A percentile compares a stretch with the other conserved stretches of the same genome.
Conservation (phyloP, 2,888 invertebrate genomes). For the Heliothis peltigera region DNA sequence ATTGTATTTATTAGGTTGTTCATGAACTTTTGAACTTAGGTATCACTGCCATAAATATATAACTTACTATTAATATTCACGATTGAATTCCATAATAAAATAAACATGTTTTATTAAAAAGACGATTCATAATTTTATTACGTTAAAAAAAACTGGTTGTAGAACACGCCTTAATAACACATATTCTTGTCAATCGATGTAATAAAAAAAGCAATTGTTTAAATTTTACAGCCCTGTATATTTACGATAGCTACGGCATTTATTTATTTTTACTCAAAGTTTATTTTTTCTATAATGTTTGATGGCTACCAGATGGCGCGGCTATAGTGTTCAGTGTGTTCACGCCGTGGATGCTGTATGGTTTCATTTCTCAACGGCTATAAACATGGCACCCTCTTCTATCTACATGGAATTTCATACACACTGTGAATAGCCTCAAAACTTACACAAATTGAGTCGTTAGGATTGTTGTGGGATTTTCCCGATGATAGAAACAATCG, state of each 20-base stretch:
- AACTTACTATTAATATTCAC: conserved; percentile 24
- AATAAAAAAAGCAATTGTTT: conserved; percentile 69
- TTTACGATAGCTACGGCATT: conserved; percentile 78
- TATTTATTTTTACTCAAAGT: conserved; percentile 86
- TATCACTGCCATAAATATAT: too few species aligned
- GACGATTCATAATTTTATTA: conserved; percentile 11
- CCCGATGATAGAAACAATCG: conserved; percentile 57
- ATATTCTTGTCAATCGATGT: conserved; percentile 34
- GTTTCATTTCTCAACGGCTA: conserved; percentile 82
- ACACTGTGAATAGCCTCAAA: conserved; percentile 76
- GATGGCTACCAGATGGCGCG: conserved; percentile 87
- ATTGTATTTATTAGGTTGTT: too few species aligned
- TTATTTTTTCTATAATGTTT: conserved; percentile 85
- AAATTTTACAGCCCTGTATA: conserved; percentile 78
- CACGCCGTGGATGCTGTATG: conserved; percentile 76
- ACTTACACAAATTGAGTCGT: conserved; percentile 73
- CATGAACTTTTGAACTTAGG: conserved; percentile 38
- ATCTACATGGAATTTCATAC: conserved; percentile 81
- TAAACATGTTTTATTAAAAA: conserved; percentile 15
- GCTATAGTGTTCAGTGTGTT: conserved; percentile 71
- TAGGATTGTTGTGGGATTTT: conserved; percentile 77
- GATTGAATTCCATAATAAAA: conserved; percentile 20
- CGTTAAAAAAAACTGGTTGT: conserved; percentile 10
- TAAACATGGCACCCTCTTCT: conserved; percentile 83
- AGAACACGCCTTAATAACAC: not conserved